phyloP scores from a whole-genome alignment of 2,113 vertebrate species.

The Bambusicola thoracicus region DNA sequence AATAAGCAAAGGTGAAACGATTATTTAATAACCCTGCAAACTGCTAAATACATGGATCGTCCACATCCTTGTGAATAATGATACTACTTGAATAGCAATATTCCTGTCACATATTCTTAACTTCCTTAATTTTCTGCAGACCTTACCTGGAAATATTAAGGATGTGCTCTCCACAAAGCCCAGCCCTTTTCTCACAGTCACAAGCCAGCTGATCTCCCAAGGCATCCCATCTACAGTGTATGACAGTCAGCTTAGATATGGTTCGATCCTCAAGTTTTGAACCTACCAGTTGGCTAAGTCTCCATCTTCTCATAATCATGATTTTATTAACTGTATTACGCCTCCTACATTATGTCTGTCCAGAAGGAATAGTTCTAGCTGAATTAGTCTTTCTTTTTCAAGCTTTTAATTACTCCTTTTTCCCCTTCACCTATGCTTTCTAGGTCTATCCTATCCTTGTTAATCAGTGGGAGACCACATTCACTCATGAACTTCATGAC shows the following conservation, averaged over 20 bases:
- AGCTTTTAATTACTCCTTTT: background rate
- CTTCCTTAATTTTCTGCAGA: background rate
- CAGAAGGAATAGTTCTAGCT: background rate
- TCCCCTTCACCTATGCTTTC: background rate
- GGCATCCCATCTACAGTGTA: background rate
- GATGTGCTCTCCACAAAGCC: background rate
- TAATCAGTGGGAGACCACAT: background rate
- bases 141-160: background rate
- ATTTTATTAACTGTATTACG: background rate
- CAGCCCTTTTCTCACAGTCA: background rate
- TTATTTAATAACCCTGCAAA: background rate
- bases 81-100: background rate
- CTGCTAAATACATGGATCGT: background rate
- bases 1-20: background rate
- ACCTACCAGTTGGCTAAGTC: background rate
- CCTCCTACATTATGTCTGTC: background rate
- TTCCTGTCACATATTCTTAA: background rate
- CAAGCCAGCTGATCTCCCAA: background rate
- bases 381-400: constrained; percentile 2
- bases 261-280: background rate
- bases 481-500: constrained; percentile 36
- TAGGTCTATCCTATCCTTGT: background rate
- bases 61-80: background rate
- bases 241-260: background rate
- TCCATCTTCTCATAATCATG: background rate